phyloP scores from a whole-genome alignment of 2,888 invertebrate species.

The Clepsis dumicolana region DNA sequence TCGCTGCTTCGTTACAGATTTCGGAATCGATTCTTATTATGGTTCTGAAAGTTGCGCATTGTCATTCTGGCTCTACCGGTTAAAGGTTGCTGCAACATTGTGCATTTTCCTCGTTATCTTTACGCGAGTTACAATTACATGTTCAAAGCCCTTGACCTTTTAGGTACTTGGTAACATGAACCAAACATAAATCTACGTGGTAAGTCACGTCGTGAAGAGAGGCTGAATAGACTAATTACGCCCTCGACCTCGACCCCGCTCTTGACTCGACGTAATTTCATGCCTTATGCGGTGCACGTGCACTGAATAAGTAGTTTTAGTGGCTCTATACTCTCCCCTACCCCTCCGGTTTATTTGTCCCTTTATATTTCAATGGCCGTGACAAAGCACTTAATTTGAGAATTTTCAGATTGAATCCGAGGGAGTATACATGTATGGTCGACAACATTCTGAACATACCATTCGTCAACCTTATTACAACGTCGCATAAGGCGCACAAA shows the following conservation, averaged over 20 bases:
- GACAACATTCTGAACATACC: too few species aligned
- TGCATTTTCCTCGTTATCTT: background rate
- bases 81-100: background rate
- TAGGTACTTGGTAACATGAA: background rate
- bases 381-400: constrained; percentile 24
- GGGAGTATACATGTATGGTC: background rate
- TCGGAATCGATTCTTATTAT: background rate
- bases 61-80: background rate
- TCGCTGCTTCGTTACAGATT: background rate
- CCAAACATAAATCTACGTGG: background rate
- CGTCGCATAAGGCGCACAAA: too few species aligned
- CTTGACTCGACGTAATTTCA: constrained; percentile 19
- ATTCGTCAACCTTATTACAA: too few species aligned
- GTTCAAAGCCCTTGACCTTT: background rate
- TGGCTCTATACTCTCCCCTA: constrained; percentile 1
- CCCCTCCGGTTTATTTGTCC: constrained; percentile 10
- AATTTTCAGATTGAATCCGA: constrained; percentile 8
- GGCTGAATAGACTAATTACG: constrained; percentile 21
- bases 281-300: constrained; percentile 30
- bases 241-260: background rate
- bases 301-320: constrained; percentile 11
- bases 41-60: background rate
- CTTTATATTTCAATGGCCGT: constrained; percentile 18
- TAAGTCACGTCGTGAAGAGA: constrained; percentile 4
- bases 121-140: background rate